Percentiles rank a stretch among this genome's conserved stretches.
Evolutionary conservation across 1,140 invertebrate genomes (phyloP).

Genomic region (Ceratina australensis): DNA sequence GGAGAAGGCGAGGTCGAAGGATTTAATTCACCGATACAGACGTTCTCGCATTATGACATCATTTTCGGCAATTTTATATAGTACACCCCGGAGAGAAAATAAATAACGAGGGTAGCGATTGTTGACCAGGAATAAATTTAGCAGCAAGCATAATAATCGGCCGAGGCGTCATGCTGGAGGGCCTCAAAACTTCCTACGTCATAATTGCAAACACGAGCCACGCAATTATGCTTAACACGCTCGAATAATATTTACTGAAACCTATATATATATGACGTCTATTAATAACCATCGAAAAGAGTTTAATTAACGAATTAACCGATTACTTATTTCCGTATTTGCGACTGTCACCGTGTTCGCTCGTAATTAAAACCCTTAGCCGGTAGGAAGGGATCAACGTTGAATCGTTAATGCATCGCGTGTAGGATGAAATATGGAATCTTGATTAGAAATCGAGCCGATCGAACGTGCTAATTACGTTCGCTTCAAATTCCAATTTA

Average conservation of each 20-base stretch:
- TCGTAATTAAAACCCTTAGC: not conserved
- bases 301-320: not conserved
- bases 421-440: not conserved
- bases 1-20: not conserved
- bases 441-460: not conserved
- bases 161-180: not conserved
- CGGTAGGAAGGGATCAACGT: not conserved
- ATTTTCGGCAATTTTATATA: not conserved
- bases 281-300: not conserved
- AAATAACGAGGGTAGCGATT: not conserved
- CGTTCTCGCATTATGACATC: not conserved
- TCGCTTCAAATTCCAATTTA: too few species aligned
- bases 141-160: conserved; percentile 32
- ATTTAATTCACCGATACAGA: too few species aligned
- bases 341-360: too few species aligned
- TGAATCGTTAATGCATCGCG: not conserved
- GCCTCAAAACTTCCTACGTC: not conserved
- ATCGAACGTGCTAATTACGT: not conserved
- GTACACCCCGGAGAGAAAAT: not conserved
- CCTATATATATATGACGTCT: not conserved
- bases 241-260: not conserved
- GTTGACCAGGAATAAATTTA: conserved; percentile 27
- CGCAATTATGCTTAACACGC: not conserved
- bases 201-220: conserved; percentile 6
- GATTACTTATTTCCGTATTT: not conserved